phyloP scores from a whole-genome alignment of 2,888 invertebrate genomes.

The Perizoma flavofasciatum region DNA sequence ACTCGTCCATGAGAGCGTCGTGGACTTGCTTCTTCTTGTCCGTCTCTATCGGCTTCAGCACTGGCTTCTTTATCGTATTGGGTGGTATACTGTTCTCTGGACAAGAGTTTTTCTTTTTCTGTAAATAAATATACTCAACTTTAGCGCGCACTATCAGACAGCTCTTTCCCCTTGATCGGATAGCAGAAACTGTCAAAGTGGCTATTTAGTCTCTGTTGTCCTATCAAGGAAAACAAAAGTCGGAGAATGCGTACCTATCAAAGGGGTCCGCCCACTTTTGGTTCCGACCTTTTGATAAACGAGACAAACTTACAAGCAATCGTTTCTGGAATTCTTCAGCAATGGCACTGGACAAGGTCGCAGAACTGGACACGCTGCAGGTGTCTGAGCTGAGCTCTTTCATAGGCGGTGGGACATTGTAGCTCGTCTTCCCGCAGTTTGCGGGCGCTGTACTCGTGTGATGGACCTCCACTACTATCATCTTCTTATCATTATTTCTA shows the following conservation, averaged over 20 bases:
- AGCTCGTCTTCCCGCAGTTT: conserved; percentile 62
- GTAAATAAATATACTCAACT: conserved; percentile 9
- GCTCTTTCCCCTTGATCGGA: background rate
- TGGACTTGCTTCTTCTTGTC: conserved; percentile 87
- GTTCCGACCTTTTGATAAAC: no score
- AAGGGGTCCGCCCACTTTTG: no score
- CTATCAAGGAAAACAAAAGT: no score
- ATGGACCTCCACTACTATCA: conserved; percentile 91
- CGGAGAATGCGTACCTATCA: no score
- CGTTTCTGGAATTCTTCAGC: conserved; percentile 77
- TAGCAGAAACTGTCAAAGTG: no score
- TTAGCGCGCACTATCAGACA: background rate
- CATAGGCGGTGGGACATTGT: conserved; percentile 62
- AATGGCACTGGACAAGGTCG: conserved; percentile 77
- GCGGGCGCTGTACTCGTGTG: conserved; percentile 61
- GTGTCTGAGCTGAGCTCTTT: conserved; percentile 61
- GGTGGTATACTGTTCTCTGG: conserved; percentile 50
- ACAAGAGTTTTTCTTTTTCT: conserved; percentile 67
- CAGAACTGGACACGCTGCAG: conserved; percentile 67
- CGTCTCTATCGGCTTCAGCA: conserved; percentile 77
- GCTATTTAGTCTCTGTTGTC: no score
- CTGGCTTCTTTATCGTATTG: conserved; percentile 60
- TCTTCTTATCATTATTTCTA: conserved; percentile 82
- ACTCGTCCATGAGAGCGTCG: conserved; percentile 93
- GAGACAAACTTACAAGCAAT: conserved; percentile 59